Conservation (phyloP, 2,113 vertebrate genomes). For the Antidorcas marsupialis region DNA sequence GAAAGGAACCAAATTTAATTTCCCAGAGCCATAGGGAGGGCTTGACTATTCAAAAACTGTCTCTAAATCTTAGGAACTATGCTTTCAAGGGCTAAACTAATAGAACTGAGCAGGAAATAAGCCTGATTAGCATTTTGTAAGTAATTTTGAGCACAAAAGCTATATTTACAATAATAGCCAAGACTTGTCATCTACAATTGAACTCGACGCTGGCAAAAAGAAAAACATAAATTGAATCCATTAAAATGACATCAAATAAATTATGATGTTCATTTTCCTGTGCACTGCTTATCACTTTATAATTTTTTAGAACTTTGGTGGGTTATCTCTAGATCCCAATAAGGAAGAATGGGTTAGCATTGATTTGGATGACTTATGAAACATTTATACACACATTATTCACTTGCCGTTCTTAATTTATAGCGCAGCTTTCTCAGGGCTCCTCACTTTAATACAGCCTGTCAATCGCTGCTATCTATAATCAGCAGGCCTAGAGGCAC, state of each 20-base stretch:
- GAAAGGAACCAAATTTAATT: constrained; percentile 76
- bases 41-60: constrained; percentile 70
- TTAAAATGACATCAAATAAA: constrained; percentile 76
- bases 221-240: constrained; percentile 63
- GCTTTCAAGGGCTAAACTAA: constrained; percentile 75
- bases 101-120: constrained; percentile 70
- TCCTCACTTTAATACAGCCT: constrained; percentile 12
- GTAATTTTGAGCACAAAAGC: constrained; percentile 72
- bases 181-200: constrained; percentile 65
- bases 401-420: constrained; percentile 61
- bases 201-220: constrained; percentile 62
- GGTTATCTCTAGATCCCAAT: constrained; percentile 45
- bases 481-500: constrained; percentile 8
- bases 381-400: constrained; percentile 42
- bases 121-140: constrained; percentile 75
- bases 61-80: constrained; percentile 71
- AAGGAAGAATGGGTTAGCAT: constrained; percentile 25
- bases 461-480: constrained; percentile 45
- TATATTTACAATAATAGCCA: constrained; percentile 69
- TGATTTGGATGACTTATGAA: constrained; percentile 55
- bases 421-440: constrained; percentile 27
- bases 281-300: constrained; percentile 64
- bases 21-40: constrained; percentile 71
- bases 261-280: constrained; percentile 66
- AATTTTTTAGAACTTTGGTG: constrained; percentile 58